phyloP scores from a whole-genome alignment of 1,140 invertebrate genomes.

The Oryctes rhinoceros region DNA sequence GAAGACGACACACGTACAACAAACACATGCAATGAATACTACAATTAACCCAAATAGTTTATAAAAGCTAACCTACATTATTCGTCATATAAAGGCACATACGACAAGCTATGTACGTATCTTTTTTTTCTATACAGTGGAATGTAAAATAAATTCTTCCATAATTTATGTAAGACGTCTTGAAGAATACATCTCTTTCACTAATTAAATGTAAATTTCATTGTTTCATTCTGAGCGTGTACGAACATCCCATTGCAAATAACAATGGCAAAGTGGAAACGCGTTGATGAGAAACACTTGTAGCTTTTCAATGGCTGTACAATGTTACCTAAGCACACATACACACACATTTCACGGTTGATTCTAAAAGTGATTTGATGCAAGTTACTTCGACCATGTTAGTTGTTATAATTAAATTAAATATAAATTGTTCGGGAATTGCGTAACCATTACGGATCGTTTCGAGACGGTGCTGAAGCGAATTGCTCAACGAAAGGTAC shows the following conservation, averaged over 20 bases:
- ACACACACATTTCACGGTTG: neutral
- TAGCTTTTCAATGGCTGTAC: conserved; percentile 8
- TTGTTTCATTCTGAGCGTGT: neutral
- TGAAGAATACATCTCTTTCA: conserved; percentile 4
- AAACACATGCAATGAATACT: neutral
- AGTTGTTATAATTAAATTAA: conserved; percentile 43
- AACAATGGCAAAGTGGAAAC: conserved; percentile 12
- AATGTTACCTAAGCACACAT: neutral
- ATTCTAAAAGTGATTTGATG: conserved; percentile 6
- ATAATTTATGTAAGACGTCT: neutral
- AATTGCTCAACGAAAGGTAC: conserved; percentile 1
- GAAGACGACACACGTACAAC: neutral
- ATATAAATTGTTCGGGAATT: conserved; percentile 38
- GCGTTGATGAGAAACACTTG: conserved; percentile 14
- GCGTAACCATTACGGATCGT: conserved; percentile 20
- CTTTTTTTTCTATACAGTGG: conserved; percentile 13
- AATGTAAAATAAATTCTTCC: neutral
- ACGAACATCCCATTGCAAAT: conserved; percentile 16
- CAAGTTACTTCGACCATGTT: neutral
- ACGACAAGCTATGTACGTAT: neutral
- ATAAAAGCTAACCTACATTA: neutral
- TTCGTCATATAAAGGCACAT: neutral
- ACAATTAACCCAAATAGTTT: neutral
- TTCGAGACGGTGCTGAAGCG: neutral
- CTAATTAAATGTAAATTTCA: conserved; percentile 31